Evolutionary conservation across 2,797 vertebrate species (phyloP), one percentile per base, ranked within the genome.

Genomic region (Ceyx erithaca): DNA sequence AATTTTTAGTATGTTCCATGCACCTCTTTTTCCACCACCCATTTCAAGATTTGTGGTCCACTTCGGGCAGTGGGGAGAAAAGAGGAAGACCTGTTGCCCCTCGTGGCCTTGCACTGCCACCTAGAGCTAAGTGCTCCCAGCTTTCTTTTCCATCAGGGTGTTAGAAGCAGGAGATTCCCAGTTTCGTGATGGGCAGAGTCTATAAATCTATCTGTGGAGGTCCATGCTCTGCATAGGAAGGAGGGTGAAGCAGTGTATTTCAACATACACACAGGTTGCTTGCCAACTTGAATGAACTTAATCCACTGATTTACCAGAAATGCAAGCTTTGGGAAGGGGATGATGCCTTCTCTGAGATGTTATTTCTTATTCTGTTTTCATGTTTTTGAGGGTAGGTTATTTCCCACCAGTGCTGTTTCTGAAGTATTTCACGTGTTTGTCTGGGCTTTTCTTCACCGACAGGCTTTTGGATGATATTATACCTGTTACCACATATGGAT

Each of bases 281-380:
- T 0, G 0, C 35, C 28, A 33, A 41, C 4, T 51, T 33, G 20
- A 0, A 0, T 1, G 7, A 19, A 10, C 4, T 23, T 4, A 66
- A 58, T 9, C 21, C 23, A 1, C 35, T 22, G 4, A 12, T 67
- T n/a, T 46, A 37, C 54, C 68, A 35, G 37, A 31, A 66, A 37
- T 10, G 6, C 13, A 1, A 1, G 1, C 18, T 54, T 54, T 61
- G 13, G 17, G 25, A 15, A 40, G 48, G 14, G 4, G 17, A 22
- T 51, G 62, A 31, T 30, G 43, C 25, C 31, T 83, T 49, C 59
- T 90, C 70, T 40, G 40, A 75, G 54, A n/a, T 2, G 0, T 3
- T 41, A 1, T 35, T 91, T 59, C 33, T 55, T 64, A 58, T 13
- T 16, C 7, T 1, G 0, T 21, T 69, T 78, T 61, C 4, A 1